Evolutionary conservation across 1,140 invertebrate species (phyloP).

Genomic region (Trichogramma pretiosum): DNA sequence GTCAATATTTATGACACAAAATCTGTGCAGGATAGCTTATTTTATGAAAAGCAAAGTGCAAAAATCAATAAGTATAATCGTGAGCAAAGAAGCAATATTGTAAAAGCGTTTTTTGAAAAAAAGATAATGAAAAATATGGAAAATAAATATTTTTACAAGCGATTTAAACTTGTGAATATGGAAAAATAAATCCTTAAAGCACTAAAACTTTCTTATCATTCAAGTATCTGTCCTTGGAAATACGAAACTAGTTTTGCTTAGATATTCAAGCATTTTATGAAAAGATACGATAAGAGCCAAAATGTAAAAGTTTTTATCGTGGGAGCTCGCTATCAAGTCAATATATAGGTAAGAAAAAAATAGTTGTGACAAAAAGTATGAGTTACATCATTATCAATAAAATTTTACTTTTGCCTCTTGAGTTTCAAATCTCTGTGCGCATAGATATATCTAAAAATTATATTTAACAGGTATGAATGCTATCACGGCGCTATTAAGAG

Average conservation of each 20-base stretch:
- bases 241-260: too few species aligned
- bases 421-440: constrained; percentile 10
- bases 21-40: constrained; percentile 15
- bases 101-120: constrained; percentile 3
- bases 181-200: too few species aligned
- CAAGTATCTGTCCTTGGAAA: too few species aligned
- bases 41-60: constrained; percentile 10
- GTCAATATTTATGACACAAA: constrained; percentile 16
- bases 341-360: constrained; percentile 14
- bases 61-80: constrained; percentile 1
- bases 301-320: constrained; percentile 8
- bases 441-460: background rate
- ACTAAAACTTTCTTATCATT: too few species aligned
- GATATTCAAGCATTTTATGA: too few species aligned
- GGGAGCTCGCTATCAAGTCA: constrained; percentile 14
- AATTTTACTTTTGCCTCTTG: constrained; percentile 17
- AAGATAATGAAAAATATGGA: constrained; percentile 6
- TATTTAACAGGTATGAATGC: constrained; percentile 1
- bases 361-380: constrained; percentile 2
- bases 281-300: constrained; percentile 5
- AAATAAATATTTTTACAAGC: constrained; percentile 8
- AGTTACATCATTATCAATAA: constrained; percentile 5
- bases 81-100: constrained; percentile 8
- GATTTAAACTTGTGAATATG: background rate
- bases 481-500: constrained; percentile 8